Evolutionary conservation across 1,140 invertebrate species (phyloP), one percentile per base, ranked within the genome.

Genomic region (Dendrolimus kikuchii): DNA sequence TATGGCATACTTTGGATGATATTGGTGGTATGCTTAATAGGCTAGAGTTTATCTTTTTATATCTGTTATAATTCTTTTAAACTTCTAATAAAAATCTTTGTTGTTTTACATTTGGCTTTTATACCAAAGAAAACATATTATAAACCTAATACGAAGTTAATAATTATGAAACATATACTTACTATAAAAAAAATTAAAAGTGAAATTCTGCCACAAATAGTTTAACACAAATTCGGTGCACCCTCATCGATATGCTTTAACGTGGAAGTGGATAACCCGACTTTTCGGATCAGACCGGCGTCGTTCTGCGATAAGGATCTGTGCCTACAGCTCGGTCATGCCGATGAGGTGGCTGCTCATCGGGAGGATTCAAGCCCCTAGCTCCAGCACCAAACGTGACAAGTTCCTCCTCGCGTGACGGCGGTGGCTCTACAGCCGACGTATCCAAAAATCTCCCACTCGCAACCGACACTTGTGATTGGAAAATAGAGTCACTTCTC

Each of bases 401-500:
- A 57, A 86, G 49, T 51, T 86, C 83, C 50, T 86, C 83, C 57
- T 86, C 82, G 5, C 81, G 64, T 0, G 80, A 81, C 5, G 80
- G 82, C 4, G 82, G 81, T 5, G 81, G 78, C 48, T 83, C 83
- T 7, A 81, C 78, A 7, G 72, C 74, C 5, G 77, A 73, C 2
- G 75, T 79, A 51, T 85, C 81, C 46, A 86, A 55, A 53, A 85
- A 86, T 36, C 83, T 70, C 5, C 78, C 81, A 51, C 78, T 85
- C 7, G 81, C 83, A 5, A 85, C 77, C 3, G 80, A 84, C 5
- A 77, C 78, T 51, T 83, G 80, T 7, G 83, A 86, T 49, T 86
- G 83, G 45, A 86, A 86, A 68, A 86, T 86, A 5, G 84, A 86
- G 40, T 81, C 84, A 54, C 80, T 86, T 43, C 84, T 78, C 9